Conservation (phyloP, 2,113 vertebrate species). For the Brachypteracias leptosomus region DNA sequence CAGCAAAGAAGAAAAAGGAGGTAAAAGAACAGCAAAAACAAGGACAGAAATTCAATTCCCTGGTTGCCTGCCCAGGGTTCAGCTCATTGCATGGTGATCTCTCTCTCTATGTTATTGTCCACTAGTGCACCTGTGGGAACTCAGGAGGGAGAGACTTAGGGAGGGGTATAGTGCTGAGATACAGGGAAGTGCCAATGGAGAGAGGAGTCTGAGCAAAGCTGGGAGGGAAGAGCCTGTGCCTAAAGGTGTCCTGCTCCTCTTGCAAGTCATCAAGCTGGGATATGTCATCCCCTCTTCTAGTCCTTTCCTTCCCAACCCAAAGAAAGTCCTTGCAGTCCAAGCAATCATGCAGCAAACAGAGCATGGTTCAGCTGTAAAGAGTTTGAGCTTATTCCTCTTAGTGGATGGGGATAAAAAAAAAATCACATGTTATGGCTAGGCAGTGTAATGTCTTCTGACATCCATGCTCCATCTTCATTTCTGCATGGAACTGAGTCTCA, state of each 20-base stretch:
- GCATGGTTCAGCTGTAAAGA: background rate
- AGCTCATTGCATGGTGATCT: too few species aligned
- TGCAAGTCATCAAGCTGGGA: background rate
- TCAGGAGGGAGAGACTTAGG: background rate
- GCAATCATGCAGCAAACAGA: rapidly evolving
- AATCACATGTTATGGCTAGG: rapidly evolving
- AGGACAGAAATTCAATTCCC: background rate
- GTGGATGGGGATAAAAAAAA: rapidly evolving
- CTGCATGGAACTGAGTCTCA: background rate
- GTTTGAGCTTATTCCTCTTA: background rate
- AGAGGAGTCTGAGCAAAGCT: background rate
- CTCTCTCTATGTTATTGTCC: background rate
- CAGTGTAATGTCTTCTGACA: background rate
- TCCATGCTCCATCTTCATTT: background rate
- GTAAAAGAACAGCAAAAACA: background rate
- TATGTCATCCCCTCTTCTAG: background rate
- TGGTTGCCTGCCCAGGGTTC: background rate
- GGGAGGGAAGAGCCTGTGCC: background rate
- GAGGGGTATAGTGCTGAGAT: background rate
- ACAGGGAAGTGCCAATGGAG: background rate
- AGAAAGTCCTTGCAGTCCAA: background rate
- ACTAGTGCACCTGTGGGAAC: background rate
- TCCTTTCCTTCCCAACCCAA: background rate
- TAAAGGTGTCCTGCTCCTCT: background rate
- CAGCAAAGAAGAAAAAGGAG: background rate